phyloP scores from a whole-genome alignment of 2,888 invertebrate species.

The Altica lythri region DNA sequence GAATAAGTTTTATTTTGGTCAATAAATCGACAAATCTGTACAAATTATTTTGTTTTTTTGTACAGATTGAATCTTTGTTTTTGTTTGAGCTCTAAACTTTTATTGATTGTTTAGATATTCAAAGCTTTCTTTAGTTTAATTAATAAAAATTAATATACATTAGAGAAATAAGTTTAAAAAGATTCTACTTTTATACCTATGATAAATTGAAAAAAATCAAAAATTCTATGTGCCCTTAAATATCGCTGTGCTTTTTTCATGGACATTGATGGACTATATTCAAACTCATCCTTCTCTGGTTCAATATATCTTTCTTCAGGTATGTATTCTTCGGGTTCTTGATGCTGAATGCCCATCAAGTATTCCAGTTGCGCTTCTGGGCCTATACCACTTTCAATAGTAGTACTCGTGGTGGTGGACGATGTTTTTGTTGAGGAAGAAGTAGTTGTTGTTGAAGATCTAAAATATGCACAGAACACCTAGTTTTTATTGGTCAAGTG shows the following conservation, averaged over 20 bases:
- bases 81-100: too few relatives aligned
- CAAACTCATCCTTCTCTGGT: constrained; percentile 34
- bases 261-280: constrained; percentile 39
- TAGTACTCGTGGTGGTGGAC: too few relatives aligned
- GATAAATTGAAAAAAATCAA: constrained; percentile 58
- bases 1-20: too few relatives aligned
- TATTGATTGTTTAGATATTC: too few relatives aligned
- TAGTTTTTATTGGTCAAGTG: too few relatives aligned
- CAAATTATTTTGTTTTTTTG: too few relatives aligned
- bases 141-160: too few relatives aligned
- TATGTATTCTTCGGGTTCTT: constrained; percentile 25
- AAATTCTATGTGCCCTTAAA: constrained; percentile 54
- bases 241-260: constrained; percentile 54
- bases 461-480: too few relatives aligned
- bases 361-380: constrained; percentile 40
- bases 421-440: constrained; percentile 4
- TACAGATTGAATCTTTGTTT: too few relatives aligned
- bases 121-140: too few relatives aligned
- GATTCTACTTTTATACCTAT: constrained; percentile 33
- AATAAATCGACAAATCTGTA: too few relatives aligned
- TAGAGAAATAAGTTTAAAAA: not conserved
- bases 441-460: not conserved
- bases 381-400: too few relatives aligned
- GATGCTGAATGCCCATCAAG: constrained; percentile 42
- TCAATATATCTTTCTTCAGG: constrained; percentile 14